Percentiles rank a stretch among this genome's conserved stretches.
Conservation (phyloP, 2,797 vertebrate genomes). For the Coendou prehensilis region DNA sequence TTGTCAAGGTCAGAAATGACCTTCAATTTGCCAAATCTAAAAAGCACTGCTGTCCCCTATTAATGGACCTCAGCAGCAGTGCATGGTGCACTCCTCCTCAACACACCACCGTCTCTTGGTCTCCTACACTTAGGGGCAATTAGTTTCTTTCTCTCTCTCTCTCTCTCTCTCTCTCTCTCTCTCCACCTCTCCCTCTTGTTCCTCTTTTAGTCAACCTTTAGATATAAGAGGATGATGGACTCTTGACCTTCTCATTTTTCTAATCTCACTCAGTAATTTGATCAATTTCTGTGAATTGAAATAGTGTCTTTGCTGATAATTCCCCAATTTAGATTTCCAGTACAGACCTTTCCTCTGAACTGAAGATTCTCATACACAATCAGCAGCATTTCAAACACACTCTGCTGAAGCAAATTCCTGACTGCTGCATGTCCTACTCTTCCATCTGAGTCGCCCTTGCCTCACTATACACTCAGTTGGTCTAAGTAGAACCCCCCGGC, state of each 20-base stretch:
- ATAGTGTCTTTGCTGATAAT: neutral
- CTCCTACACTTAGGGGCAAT: neutral
- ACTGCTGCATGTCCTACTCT: neutral
- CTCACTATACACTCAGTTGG: neutral
- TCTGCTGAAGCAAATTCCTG: neutral
- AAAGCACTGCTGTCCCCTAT: neutral
- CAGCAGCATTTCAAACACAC: conserved; percentile 13
- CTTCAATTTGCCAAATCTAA: conserved; percentile 52
- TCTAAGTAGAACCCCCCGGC: neutral
- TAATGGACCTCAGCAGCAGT: neutral
- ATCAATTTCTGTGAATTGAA: conserved; percentile 6
- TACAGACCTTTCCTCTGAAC: neutral
- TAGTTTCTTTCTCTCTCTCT: neutral
- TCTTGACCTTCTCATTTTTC: neutral
- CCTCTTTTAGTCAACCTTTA: conserved; percentile 44
- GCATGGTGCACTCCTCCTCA: neutral
- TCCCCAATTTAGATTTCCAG: conserved; percentile 12
- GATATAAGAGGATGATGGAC: neutral
- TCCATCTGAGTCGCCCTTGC: neutral
- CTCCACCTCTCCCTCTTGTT: neutral
- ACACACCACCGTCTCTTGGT: neutral
- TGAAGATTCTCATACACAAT: neutral
- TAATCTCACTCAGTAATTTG: conserved; percentile 24
- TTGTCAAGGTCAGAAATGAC: conserved; percentile 62
- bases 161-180: neutral